These are phyloP conservation scores for Plectropomus leopardus DNA, from an alignment of 2,113 vertebrate genomes.

Conservation along the genomic window DNA sequence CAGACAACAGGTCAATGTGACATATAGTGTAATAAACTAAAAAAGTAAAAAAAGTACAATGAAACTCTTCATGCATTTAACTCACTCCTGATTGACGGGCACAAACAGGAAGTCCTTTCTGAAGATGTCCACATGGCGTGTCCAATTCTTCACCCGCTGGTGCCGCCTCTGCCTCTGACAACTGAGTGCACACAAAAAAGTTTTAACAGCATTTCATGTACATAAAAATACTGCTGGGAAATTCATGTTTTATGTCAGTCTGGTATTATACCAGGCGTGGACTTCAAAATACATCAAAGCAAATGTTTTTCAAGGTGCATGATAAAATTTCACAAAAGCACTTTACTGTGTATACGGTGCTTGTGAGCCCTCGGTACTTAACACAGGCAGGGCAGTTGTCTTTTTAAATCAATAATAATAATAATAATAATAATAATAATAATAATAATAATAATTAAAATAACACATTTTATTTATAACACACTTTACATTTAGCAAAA, in stretches of 20 bases:
- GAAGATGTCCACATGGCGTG: conserved; percentile 96
- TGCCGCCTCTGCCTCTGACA: conserved; percentile 91
- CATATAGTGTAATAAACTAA: background rate
- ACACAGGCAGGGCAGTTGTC: too few species aligned
- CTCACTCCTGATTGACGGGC: conserved; percentile 98
- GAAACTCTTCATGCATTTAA: conserved; percentile 30
- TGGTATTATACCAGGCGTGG: background rate
- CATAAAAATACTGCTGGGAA: background rate
- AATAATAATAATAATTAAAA: too few species aligned
- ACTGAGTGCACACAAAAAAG: conserved; percentile 70
- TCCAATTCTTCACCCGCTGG: conserved; percentile 96
- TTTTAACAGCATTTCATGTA: background rate
- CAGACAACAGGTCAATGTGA: background rate
- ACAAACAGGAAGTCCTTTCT: conserved; percentile 97
- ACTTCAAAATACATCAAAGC: too few species aligned
- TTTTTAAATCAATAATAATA: too few species aligned
- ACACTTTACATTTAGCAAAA: too few species aligned
- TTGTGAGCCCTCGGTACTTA: too few species aligned
- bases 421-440: too few species aligned
- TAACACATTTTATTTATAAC: too few species aligned
- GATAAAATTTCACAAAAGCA: too few species aligned
- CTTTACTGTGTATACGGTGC: too few species aligned
- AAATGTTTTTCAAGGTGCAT: too few species aligned
- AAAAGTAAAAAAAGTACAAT: background rate
- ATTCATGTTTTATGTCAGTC: background rate